Percentiles rank a stretch among this genome's conserved stretches.
phyloP scores from a whole-genome alignment of 2,113 vertebrate genomes.

The Calidris pygmaea region DNA sequence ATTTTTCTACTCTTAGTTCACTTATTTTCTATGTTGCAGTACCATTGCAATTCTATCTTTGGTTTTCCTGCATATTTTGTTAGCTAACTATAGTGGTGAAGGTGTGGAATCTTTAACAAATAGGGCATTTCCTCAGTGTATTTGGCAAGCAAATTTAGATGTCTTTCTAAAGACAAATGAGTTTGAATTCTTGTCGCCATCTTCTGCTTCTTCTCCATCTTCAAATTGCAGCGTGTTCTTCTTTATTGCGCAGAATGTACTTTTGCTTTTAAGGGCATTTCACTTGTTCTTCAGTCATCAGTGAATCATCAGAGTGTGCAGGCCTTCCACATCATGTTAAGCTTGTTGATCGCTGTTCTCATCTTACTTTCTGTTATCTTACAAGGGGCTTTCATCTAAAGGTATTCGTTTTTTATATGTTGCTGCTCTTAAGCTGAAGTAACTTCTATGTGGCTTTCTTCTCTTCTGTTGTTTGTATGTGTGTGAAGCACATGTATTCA shows the following conservation, averaged over 20 bases:
- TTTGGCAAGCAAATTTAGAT: not conserved
- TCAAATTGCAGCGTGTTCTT: not conserved
- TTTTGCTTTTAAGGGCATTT: not conserved
- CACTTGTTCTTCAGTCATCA: not conserved
- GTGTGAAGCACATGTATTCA: not conserved
- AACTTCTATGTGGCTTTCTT: not conserved
- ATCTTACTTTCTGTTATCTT: not conserved
- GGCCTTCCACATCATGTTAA: not conserved
- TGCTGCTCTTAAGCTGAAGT: not conserved
- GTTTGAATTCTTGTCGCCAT: not conserved
- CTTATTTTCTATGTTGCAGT: not conserved
- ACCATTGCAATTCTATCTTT: not conserved
- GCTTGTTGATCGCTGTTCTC: not conserved
- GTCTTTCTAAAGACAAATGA: not conserved
- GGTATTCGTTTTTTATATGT: not conserved
- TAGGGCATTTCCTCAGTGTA: not conserved
- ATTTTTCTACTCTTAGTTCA: not conserved
- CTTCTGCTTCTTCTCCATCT: not conserved
- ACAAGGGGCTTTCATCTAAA: not conserved
- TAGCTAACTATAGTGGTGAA: not conserved
- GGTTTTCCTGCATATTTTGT: not conserved
- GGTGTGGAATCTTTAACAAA: not conserved
- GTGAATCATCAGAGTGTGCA: not conserved
- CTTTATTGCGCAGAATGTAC: not conserved
- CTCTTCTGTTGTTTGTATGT: not conserved